These are phyloP conservation scores for Coenonympha arcania DNA, from an alignment of 2,888 invertebrate species.

Conservation along the genomic window DNA sequence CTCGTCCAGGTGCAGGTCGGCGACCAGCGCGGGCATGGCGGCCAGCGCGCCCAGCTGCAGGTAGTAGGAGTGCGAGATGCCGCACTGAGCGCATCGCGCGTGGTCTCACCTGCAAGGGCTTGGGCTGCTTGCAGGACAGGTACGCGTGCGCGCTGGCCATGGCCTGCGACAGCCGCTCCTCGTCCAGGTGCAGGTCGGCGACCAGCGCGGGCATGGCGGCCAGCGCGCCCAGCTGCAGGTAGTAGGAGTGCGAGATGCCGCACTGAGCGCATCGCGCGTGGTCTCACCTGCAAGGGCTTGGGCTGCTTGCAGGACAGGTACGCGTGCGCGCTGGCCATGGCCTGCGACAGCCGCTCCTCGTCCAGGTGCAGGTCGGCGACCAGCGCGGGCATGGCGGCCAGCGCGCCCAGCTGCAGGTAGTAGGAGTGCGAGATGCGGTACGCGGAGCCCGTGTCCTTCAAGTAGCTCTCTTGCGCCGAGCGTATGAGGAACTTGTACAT, in stretches of 20 bases:
- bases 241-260: too few species aligned
- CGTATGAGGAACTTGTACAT: constrained; percentile 71
- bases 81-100: too few species aligned
- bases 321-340: constrained; percentile 55
- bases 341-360: constrained; percentile 51
- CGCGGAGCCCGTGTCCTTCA: constrained; percentile 71
- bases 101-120: constrained; percentile 73
- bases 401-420: constrained; percentile 68
- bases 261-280: too few species aligned
- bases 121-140: constrained; percentile 74
- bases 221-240: too few species aligned
- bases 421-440: constrained; percentile 70
- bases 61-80: too few species aligned
- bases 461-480: constrained; percentile 72
- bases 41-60: too few species aligned
- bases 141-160: constrained; percentile 66
- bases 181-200: constrained; percentile 60
- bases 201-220: constrained; percentile 62
- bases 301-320: constrained; percentile 77
- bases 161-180: constrained; percentile 51
- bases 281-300: constrained; percentile 74
- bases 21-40: too few species aligned
- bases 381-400: constrained; percentile 64
- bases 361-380: constrained; percentile 60
- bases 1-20: too few species aligned